Evolutionary conservation across 2,888 invertebrate species (phyloP).

Genomic region (Agapetus fuscipes): DNA sequence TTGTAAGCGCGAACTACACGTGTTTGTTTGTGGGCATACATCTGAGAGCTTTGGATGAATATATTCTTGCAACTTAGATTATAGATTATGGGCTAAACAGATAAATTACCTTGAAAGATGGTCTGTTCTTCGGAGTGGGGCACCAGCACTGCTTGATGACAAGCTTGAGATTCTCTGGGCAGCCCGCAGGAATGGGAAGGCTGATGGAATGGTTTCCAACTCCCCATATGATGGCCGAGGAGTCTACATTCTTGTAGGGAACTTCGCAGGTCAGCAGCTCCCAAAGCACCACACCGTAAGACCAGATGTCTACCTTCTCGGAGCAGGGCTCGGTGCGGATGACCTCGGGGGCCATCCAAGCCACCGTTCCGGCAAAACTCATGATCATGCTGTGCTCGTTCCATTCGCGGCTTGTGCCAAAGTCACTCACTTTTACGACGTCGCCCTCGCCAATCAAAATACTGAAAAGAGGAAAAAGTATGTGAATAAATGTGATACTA

Average conservation of each 20-base stretch:
- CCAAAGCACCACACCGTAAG: conserved; percentile 97
- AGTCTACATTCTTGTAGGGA: conserved; percentile 90
- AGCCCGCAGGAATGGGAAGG: conserved; percentile 83
- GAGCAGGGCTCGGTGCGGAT: conserved; percentile 94
- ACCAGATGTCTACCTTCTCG: conserved; percentile 98
- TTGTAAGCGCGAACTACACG: too few relatives aligned
- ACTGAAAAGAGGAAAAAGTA: conserved; percentile 39
- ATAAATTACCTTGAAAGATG: conserved; percentile 64
- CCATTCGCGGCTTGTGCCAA: conserved; percentile 93
- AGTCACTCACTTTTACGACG: conserved; percentile 92
- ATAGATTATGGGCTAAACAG: too few relatives aligned
- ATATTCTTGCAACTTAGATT: too few relatives aligned
- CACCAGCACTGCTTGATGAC: conserved; percentile 91
- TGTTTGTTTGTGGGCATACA: too few relatives aligned
- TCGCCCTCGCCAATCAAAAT: conserved; percentile 74
- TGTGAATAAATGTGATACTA: conserved; percentile 2
- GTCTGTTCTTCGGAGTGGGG: conserved; percentile 79
- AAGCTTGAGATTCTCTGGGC: conserved; percentile 80
- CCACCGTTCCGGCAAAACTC: conserved; percentile 97
- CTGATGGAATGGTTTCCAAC: conserved; percentile 90
- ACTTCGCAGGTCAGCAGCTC: conserved; percentile 91
- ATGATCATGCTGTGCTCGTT: conserved; percentile 92
- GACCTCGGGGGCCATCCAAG: conserved; percentile 99
- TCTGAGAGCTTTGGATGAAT: too few relatives aligned
- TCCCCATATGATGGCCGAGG: conserved; percentile 96